Base-by-base conservation (phyloP, 1,140 invertebrate genomes). In the Bombus soroeensis region DNA sequence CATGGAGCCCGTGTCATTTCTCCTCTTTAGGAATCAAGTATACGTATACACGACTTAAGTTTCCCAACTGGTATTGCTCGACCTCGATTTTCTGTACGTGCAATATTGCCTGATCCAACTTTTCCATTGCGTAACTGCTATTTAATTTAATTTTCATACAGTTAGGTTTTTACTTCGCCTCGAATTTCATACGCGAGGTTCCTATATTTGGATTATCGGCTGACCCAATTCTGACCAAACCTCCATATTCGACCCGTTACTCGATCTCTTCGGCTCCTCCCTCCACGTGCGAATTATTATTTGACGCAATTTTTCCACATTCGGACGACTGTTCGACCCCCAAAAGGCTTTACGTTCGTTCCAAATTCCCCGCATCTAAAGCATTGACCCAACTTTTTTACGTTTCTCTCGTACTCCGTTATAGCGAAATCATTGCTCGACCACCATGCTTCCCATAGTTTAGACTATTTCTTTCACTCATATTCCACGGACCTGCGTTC, bases 401-500 rank as follows among this genome's bases (percentile, higher is more conserved):
- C 47, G 47, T 53, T 22, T 53, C 18, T 2, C 18, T 22, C 10
- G 28, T 4, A n/a, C 28, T 32, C 15, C 2, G n/a, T 64, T 53
- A 64, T 15, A 64, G 12, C 15, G 32, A 32, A 22, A 4, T 22
- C 2, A 22, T 18, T 9, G 66, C 18, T 25, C 32, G 0, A 25
- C 8, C 66, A 25, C 8, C 66, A 22, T 3, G 34, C 8, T 37
- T 68, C 37, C 37, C 10, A 18, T 10, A 37, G 1, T 39, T 10
- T 22, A 39, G 39, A 32, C 3, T 41, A 13, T 59, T 10, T 34
- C 28, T 47, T 75, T 53, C 25, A 34, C n/a, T 22, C 25, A 28
- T 37, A 59, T 28, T 62, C 18, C 25, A 47, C 73, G 12, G 18
- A 87, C 88, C 81, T 85, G 81, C 47, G 53, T 53, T 87, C 18